Base-by-base conservation (phyloP, 2,797 vertebrate species). In the Nyctibius grandis region DNA sequence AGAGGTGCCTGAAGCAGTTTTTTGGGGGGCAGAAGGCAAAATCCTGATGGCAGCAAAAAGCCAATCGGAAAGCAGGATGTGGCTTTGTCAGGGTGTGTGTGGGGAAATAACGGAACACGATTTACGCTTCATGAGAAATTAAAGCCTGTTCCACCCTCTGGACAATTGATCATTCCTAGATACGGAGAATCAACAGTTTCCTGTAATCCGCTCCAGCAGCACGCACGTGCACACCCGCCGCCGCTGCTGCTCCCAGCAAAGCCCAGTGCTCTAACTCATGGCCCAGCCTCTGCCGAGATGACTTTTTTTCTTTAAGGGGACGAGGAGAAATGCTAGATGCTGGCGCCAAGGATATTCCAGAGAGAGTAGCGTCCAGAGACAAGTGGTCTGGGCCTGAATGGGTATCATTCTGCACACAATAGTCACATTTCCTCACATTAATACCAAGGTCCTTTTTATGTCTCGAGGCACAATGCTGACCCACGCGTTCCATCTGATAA, bases 341-440 rank as follows among this genome's bases (percentile, higher is more conserved):
- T 96, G 97, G 97, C 96, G 97, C 96, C 97, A 88, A 89, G 93
- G 92, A 96, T 97, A 98, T 97, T 96, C 98, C 97, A 96, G 91
- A 28, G 97, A 97, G 97, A 96, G 94, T 74, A 77, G 70, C 10
- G 73, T 92, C 95, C 94, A 96, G 96, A 97, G 97, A 97, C 97
- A 85, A 94, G 96, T 93, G 97, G 97, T 98, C 97, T 97, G 97
- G 95, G 90, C 85, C 92, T 95, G 96, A 95, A 95, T 94, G 96
- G 95, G 94, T 94, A 95, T 96, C 96, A 82, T 86, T 94, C 95
- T 48, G 69, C 64, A 96, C 95, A 98, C 97, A 98, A 97, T 97
- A 95, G 97, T 85, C 92, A 91, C 95, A 93, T 87, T 98, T 98
- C 97, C 98, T 98, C 93, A 94, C 84, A 97, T 97, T 97, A 97